These are phyloP conservation scores for Hippocampus kuda DNA, from an alignment of 2,797 vertebrate species.

Conservation along the genomic window DNA sequence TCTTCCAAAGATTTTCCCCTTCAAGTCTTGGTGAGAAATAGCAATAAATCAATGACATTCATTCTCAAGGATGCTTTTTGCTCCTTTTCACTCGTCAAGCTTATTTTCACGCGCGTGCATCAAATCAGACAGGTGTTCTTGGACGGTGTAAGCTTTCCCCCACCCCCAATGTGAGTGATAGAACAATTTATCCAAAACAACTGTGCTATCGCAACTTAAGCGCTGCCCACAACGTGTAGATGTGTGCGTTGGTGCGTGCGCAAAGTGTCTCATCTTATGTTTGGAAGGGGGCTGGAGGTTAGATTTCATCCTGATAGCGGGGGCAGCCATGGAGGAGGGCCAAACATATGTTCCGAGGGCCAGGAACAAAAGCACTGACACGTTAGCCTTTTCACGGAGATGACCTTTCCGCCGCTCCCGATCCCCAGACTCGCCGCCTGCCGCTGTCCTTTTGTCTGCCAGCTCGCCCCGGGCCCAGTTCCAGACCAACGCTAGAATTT, in stretches of 20 bases:
- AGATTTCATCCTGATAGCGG: slow-evolving; percentile 70
- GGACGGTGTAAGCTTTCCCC: slow-evolving; percentile 32
- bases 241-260: slow-evolving; percentile 12
- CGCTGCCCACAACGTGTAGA: slow-evolving; percentile 31
- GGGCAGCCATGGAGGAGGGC: slow-evolving; percentile 60
- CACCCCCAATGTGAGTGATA: slow-evolving; percentile 26
- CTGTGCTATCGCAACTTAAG: slow-evolving; percentile 51
- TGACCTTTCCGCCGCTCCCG: slow-evolving; percentile 81
- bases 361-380: slow-evolving; percentile 80
- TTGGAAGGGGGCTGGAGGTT: slow-evolving; percentile 52
- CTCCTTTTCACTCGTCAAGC: slow-evolving; percentile 10
- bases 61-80: neutral
- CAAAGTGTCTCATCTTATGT: slow-evolving; percentile 49
- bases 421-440: slow-evolving; percentile 54
- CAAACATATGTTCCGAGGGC: slow-evolving; percentile 74
- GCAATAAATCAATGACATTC: neutral
- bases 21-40: too few relatives aligned
- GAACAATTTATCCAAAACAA: slow-evolving; percentile 55
- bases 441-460: slow-evolving; percentile 87
- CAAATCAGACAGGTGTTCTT: slow-evolving; percentile 53
- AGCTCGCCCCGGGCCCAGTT: slow-evolving; percentile 69
- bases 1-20: neutral
- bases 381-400: slow-evolving; percentile 81
- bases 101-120: slow-evolving; percentile 47
- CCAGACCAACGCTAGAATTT: slow-evolving; percentile 80